Conservation (phyloP, 1,140 invertebrate genomes). For the Stegodyphus dumicola region DNA sequence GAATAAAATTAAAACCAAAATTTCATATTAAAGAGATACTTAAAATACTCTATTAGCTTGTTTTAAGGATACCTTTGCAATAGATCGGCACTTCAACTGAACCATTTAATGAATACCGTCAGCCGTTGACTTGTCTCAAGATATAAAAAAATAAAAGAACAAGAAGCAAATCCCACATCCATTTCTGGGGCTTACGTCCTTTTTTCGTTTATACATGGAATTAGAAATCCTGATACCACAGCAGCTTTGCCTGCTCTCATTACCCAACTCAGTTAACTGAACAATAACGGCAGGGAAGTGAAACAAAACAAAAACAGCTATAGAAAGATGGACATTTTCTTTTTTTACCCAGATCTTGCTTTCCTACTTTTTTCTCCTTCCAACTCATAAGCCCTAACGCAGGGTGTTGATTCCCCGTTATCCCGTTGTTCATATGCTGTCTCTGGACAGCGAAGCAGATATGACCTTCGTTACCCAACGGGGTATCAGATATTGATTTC, state of each 20-base stretch:
- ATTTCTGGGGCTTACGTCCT: neutral
- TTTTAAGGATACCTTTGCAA: too few species aligned
- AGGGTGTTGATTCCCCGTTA: slow-evolving; percentile 54
- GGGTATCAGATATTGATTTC: slow-evolving; percentile 51
- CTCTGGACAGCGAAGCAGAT: slow-evolving; percentile 41
- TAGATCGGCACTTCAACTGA: too few species aligned
- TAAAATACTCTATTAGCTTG: too few species aligned
- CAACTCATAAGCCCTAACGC: slow-evolving; percentile 13
- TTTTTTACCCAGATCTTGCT: slow-evolving; percentile 20
- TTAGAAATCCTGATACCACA: slow-evolving; percentile 41
- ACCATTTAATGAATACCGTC: too few species aligned
- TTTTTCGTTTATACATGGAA: slow-evolving; percentile 26
- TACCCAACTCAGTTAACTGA: slow-evolving; percentile 5
- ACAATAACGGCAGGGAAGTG: slow-evolving; percentile 21
- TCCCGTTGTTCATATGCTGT: slow-evolving; percentile 42
- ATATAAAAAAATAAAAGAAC: neutral
- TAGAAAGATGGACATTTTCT: slow-evolving; percentile 24
- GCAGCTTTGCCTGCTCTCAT: slow-evolving; percentile 48
- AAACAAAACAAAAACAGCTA: slow-evolving; percentile 9
- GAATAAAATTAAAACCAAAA: too few species aligned
- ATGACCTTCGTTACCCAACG: slow-evolving; percentile 48
- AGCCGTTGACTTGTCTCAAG: neutral
- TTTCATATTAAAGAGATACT: too few species aligned
- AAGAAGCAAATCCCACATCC: neutral
- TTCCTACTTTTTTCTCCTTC: slow-evolving; percentile 24